Percentiles rank a stretch among this genome's conserved stretches.
Evolutionary conservation across 2,797 vertebrate species (phyloP).

Genomic region (Liparis tanakae): DNA sequence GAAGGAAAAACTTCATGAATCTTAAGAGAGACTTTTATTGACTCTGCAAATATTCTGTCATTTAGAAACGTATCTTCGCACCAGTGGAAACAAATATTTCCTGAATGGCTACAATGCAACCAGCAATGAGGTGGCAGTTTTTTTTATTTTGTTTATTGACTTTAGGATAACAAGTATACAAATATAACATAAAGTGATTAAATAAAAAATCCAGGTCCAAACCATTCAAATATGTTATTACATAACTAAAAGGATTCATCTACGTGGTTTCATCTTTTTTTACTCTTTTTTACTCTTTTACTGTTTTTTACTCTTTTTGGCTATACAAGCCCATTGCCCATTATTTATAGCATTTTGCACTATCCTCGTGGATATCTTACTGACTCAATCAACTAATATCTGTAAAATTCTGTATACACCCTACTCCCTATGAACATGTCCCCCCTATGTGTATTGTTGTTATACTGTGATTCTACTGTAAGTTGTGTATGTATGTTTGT

Average conservation of each 20-base stretch:
- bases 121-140: background rate
- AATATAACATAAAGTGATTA: background rate
- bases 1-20: conserved; percentile 31
- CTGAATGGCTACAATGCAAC: background rate
- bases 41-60: background rate
- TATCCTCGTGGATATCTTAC: too few species aligned
- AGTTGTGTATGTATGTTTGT: too few species aligned
- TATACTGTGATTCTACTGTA: too few species aligned
- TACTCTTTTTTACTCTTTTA: too few species aligned
- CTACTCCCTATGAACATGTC: too few species aligned
- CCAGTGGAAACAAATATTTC: background rate
- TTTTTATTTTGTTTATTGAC: background rate
- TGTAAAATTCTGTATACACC: too few species aligned
- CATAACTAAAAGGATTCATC: background rate
- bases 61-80: background rate
- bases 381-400: too few species aligned
- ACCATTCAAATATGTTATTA: background rate
- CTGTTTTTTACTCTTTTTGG: too few species aligned
- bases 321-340: too few species aligned
- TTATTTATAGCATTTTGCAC: too few species aligned
- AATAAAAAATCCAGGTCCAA: background rate
- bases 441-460: too few species aligned
- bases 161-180: background rate
- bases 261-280: too few species aligned
- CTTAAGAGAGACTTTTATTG: conserved; percentile 2